Evolutionary conservation across 2,888 invertebrate species (phyloP), one percentile per base, ranked within the genome.

Genomic region (Timema podura): DNA sequence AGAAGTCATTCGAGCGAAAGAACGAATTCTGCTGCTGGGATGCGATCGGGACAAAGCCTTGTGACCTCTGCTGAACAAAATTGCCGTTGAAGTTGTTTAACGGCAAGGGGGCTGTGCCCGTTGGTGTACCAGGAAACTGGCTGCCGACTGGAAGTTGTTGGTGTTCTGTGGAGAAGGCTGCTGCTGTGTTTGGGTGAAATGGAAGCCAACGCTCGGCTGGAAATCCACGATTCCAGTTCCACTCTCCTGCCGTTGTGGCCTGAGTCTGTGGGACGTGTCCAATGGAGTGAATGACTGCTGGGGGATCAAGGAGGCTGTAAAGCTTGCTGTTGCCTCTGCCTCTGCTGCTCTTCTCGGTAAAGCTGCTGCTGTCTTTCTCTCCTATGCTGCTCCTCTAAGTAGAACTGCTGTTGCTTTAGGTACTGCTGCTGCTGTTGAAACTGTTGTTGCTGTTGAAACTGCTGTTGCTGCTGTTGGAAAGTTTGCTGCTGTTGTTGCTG

Each of bases 171-270:
- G 71, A 7, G 57, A 30, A 0, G 57, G 3, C 13, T 5, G 57
- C 57, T 57, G 57, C 8, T 57, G 15, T 15, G 15, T 57, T 76
- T 78, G 64, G 76, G 77, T 48, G 76, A 67, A 67, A 6, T 66
- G 77, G 64, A 81, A 83, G 76, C 80, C 82, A 76, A 81, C 80
- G 72, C 86, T 87, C 0, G 84, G 83, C 77, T 85, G 84, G 69
- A 87, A 82, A 51, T 71, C 72, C n/a, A 71, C 73, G 15, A 73
- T 69, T 6, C 88, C 89, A 2, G 79, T 78, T 57, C 75, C 76
- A 2, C 77, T 75, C 76, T 83, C 82, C 65, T 82, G 82, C 1
- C 83, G 75, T 68, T 82, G 73, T 5, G 72, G 68, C 15, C 72
- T 66, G 16, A 69, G 45, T 6, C 65, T 70, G 30, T 72, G 69